These are phyloP conservation scores for Chrysopa pallens DNA, from an alignment of 1,140 invertebrate genomes.

Conservation along the genomic window DNA sequence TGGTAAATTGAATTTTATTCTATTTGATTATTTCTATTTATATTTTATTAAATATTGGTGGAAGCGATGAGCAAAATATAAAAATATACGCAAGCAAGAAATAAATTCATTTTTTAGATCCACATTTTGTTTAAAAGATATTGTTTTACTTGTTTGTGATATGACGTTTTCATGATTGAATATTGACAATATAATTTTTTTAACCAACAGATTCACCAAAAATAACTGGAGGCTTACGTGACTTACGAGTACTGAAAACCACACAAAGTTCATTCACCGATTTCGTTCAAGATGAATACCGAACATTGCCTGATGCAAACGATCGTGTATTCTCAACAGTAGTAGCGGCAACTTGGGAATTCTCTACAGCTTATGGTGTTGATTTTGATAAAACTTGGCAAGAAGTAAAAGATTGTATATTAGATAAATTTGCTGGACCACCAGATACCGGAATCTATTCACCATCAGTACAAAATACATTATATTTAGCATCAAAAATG, in stretches of 20 bases:
- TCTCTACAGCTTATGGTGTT: constrained; percentile 35
- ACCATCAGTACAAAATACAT: constrained; percentile 55
- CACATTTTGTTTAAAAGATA: too few relatives aligned
- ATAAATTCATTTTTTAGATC: too few relatives aligned
- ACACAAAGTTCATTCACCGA: constrained; percentile 60
- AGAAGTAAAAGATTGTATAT: constrained; percentile 43
- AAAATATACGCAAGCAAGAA: too few relatives aligned
- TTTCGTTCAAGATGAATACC: constrained; percentile 56
- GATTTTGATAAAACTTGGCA: constrained; percentile 47
- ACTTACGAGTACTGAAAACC: constrained; percentile 51
- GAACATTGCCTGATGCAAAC: constrained; percentile 48
- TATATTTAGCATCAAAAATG: constrained; percentile 46
- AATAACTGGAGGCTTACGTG: constrained; percentile 42
- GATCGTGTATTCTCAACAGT: constrained; percentile 56
- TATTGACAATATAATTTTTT: background rate
- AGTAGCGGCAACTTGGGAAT: constrained; percentile 51
- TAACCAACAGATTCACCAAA: constrained; percentile 27
- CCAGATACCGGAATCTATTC: constrained; percentile 45
- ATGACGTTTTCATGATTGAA: background rate
- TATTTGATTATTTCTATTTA: too few relatives aligned
- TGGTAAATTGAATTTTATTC: too few relatives aligned
- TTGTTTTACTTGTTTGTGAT: too few relatives aligned
- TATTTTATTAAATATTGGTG: too few relatives aligned
- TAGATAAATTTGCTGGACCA: constrained; percentile 54
- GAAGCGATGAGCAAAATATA: too few relatives aligned